Base-by-base conservation (phyloP, 2,797 vertebrate species). In the Siniperca undulata region DNA sequence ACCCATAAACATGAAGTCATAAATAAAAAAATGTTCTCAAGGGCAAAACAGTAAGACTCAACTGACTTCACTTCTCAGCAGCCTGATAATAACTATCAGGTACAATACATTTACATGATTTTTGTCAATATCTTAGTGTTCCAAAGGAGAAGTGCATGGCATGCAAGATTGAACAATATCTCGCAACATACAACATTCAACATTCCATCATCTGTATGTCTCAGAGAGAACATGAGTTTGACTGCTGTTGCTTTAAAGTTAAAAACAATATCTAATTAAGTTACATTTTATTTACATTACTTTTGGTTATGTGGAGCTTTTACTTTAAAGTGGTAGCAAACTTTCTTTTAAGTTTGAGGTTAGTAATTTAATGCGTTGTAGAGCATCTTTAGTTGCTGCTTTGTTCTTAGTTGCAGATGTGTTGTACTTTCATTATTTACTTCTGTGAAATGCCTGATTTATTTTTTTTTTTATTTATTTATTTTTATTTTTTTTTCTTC, bases 331-430 rank as follows among this genome's bases (percentile, higher is more conserved):
- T 30, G 10, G 20, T 30, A 65, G 38, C n/a, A 7, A 16, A 69
- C 62, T 81, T 79, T 34, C 30, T 75, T 70, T 82, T 44, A 34
- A 83, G 62, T 22, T 60, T 64, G 19, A 71, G n/a, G 16, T 74
- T 74, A 34, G 74, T n/a, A 87, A 81, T 85, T 82, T 55, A 82
- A 88, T 71, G 66, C 77, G 65, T 70, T 69, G 36, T 10, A 67
- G 66, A 81, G 19, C 80, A 74, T 82, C 53, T 74, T 70, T 27
- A 84, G 66, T 40, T 52, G 14, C 66, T 66, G 19, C 68, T 77
- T 78, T 84, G 40, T 76, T 73, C 64, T 66, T 64, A 53, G 44
- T 77, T 67, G 56, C 34, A 77, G 48, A 71, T 42, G 19, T 79
- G 13, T 66, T 78, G 20, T 38, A 67, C 65, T 52, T 70, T 55